These are phyloP conservation scores for Pemphigus obesinymphae DNA, from an alignment of 1,140 invertebrate species.

Conservation along the genomic window DNA sequence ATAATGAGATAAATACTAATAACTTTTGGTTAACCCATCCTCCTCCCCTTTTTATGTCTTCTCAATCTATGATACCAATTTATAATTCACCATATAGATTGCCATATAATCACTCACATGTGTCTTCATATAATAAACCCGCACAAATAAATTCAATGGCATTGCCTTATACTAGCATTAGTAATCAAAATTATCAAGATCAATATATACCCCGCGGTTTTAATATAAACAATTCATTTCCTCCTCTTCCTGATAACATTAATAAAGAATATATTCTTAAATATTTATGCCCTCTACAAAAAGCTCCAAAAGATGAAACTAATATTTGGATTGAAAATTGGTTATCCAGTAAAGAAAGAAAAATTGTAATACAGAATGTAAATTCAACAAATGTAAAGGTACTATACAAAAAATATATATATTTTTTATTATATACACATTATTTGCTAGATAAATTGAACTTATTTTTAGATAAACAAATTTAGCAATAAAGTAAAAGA, in stretches of 20 bases:
- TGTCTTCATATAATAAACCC: background rate
- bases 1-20: background rate
- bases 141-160: background rate
- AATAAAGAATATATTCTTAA: slow-evolving; percentile 50
- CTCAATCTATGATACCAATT: background rate
- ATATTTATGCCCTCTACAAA: slow-evolving; percentile 28
- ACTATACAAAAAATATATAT: background rate
- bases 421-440: background rate
- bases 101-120: background rate
- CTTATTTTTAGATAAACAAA: slow-evolving; percentile 51
- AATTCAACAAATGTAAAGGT: background rate
- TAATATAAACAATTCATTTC: slow-evolving; percentile 40
- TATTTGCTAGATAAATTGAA: background rate
- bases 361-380: slow-evolving; percentile 37
- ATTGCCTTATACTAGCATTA: background rate
- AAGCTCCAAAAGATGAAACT: background rate
- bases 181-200: slow-evolving; percentile 4
- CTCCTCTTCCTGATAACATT: slow-evolving; percentile 38
- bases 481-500: slow-evolving; percentile 46
- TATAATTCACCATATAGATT: background rate
- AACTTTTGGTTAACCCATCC: background rate
- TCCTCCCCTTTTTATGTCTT: background rate
- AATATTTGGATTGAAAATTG: slow-evolving; percentile 30
- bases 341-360: slow-evolving; percentile 53
- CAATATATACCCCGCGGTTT: background rate